These are phyloP conservation scores for Agrochola litura DNA, from an alignment of 2,888 invertebrate genomes.

Conservation along the genomic window DNA sequence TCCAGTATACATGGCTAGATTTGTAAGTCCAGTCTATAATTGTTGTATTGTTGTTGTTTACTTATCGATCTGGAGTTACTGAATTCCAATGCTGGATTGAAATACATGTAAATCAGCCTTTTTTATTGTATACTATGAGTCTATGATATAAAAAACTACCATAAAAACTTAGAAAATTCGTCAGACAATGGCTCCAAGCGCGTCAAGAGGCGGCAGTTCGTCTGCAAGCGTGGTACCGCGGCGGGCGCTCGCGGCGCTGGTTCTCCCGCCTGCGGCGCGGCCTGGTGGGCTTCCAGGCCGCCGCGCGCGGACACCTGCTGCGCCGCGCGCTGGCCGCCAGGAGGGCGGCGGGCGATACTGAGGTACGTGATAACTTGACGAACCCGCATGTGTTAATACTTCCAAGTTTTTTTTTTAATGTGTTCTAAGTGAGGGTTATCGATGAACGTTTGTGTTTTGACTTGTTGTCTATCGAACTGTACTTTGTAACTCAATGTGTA, in stretches of 20 bases:
- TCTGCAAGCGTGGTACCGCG: conserved; percentile 95
- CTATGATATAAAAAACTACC: conserved; percentile 16
- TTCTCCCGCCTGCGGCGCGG: conserved; percentile 91
- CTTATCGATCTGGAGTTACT: not conserved
- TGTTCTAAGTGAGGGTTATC: conserved; percentile 30
- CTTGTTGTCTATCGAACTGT: not conserved
- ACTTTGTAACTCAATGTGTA: not conserved
- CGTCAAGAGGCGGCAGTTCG: conserved; percentile 91
- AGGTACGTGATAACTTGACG: conserved; percentile 61
- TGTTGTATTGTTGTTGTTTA: no score
- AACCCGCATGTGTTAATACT: conserved; percentile 21
- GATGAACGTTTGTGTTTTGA: not conserved
- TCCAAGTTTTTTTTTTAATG: conserved; percentile 29
- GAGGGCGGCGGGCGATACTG: conserved; percentile 63
- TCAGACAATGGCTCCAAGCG: conserved; percentile 86
- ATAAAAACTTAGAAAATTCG: conserved; percentile 50
- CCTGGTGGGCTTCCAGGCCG: conserved; percentile 93
- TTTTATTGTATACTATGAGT: not conserved
- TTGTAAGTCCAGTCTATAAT: no score
- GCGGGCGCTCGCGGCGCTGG: conserved; percentile 92
- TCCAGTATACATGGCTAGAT: not conserved
- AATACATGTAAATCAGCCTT: not conserved
- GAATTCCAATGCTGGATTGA: not conserved
- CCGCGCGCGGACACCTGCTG: conserved; percentile 92
- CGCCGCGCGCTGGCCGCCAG: conserved; percentile 69